Evolutionary conservation across 1,140 invertebrate species (phyloP).

Genomic region (Drosophila burlai): DNA sequence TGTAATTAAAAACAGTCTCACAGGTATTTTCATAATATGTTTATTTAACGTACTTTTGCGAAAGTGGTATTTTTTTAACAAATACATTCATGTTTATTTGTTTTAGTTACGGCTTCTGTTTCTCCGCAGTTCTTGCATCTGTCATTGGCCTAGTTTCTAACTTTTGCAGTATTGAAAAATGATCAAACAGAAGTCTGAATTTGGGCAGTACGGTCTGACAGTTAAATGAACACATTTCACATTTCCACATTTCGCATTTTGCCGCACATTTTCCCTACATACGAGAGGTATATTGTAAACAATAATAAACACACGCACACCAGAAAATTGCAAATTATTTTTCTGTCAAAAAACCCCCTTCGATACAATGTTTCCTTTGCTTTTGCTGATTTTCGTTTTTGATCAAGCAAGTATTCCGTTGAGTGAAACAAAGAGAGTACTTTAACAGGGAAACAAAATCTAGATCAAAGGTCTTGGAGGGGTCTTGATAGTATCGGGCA

Average conservation of each 20-base stretch:
- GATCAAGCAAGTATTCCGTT: conserved; percentile 27
- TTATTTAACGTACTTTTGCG: background rate
- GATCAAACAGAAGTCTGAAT: conserved; percentile 31
- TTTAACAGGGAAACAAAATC: conserved; percentile 2
- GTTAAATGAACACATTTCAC: conserved; percentile 43
- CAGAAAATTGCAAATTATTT: conserved; percentile 15
- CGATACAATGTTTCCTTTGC: conserved; percentile 1
- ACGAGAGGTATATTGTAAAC: conserved; percentile 41
- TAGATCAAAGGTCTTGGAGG: conserved; percentile 9
- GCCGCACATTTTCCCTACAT: background rate
- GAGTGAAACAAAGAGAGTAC: conserved; percentile 15
- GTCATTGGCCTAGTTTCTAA: conserved; percentile 17
- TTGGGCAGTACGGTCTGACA: conserved; percentile 21
- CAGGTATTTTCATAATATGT: background rate
- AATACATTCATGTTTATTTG: background rate
- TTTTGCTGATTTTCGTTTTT: conserved; percentile 18
- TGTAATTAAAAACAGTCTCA: background rate
- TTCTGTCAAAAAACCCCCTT: conserved; percentile 11
- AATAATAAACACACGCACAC: conserved; percentile 38
- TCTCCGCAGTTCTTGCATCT: conserved; percentile 24
- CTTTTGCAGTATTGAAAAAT: conserved; percentile 24
- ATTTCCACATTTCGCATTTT: conserved; percentile 24
- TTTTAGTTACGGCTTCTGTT: background rate
- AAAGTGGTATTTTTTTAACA: background rate
- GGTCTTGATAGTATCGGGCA: background rate